These are phyloP conservation scores for Eulithis testata DNA, from an alignment of 2,888 invertebrate species.

Conservation along the genomic window DNA sequence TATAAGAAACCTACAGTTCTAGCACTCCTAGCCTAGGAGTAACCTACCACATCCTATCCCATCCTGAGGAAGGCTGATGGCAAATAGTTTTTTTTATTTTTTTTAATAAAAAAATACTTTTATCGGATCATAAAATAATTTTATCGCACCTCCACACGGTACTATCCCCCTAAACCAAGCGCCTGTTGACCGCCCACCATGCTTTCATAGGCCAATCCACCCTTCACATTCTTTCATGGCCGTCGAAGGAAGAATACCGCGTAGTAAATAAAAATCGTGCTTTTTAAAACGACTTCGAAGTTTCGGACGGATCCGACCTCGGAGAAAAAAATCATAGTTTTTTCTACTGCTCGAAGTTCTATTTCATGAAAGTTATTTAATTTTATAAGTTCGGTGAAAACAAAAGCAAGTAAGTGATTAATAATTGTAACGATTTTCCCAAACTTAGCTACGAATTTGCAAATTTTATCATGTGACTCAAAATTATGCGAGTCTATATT, in stretches of 20 bases:
- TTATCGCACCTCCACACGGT: conserved; percentile 3
- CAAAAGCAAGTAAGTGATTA: not conserved
- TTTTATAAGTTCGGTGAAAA: not conserved
- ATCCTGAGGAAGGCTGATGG: too few species aligned
- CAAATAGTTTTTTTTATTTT: too few species aligned
- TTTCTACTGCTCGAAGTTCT: too few species aligned
- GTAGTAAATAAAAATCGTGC: not conserved
- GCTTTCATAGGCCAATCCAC: conserved; percentile 39
- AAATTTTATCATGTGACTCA: not conserved
- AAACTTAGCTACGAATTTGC: not conserved
- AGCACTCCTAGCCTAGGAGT: too few species aligned
- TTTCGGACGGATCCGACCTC: too few species aligned
- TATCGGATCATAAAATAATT: not conserved
- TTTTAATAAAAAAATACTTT: not conserved
- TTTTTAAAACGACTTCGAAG: too few species aligned
- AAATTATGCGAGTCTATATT: conserved; percentile 15
- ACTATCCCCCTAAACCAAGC: conserved; percentile 29
- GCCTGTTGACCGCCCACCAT: conserved; percentile 56
- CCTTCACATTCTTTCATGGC: conserved; percentile 46
- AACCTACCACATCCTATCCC: too few species aligned
- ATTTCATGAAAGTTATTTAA: too few species aligned
- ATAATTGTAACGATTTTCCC: not conserved
- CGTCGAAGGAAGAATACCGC: conserved; percentile 44
- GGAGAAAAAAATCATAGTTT: too few species aligned
- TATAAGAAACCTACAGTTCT: too few species aligned